phyloP scores from a whole-genome alignment of 2,113 vertebrate species.

The Siphamia tubifer region DNA sequence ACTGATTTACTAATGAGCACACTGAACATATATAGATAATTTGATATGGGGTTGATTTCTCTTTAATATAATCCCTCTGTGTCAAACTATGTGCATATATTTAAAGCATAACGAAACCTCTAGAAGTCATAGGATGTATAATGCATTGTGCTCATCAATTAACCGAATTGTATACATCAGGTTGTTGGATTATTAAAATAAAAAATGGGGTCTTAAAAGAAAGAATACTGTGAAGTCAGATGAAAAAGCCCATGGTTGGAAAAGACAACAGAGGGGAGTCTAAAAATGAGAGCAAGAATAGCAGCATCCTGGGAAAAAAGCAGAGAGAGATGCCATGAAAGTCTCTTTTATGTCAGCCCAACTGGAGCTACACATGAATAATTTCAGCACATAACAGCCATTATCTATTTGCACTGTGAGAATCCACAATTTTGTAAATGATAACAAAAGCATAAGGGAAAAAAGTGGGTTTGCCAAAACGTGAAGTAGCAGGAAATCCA shows the following conservation, averaged over 20 bases:
- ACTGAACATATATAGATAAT: neutral
- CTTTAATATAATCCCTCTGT: neutral
- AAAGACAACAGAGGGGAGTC: slow-evolving; percentile 36
- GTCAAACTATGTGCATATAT: neutral
- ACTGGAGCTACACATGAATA: slow-evolving; percentile 50
- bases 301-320: slow-evolving; percentile 32
- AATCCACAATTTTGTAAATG: slow-evolving; percentile 37
- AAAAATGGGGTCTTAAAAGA: neutral
- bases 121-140: neutral
- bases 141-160: neutral
- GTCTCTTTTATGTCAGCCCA: slow-evolving; percentile 59
- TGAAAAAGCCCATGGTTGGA: slow-evolving; percentile 21
- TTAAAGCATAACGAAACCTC: neutral
- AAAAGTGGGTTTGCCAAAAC: slow-evolving; percentile 45
- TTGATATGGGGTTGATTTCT: neutral
- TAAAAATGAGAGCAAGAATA: slow-evolving; percentile 25
- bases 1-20: neutral
- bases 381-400: slow-evolving; percentile 7
- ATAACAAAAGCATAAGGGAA: slow-evolving; percentile 16
- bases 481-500: slow-evolving; percentile 9
- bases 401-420: slow-evolving; percentile 24
- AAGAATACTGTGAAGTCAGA: slow-evolving; percentile 16
- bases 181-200: neutral
- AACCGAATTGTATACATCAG: neutral
- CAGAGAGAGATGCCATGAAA: slow-evolving; percentile 32